These are phyloP conservation scores for Apocheima hispidaria DNA, from an alignment of 2,888 invertebrate genomes.

Conservation along the genomic window DNA sequence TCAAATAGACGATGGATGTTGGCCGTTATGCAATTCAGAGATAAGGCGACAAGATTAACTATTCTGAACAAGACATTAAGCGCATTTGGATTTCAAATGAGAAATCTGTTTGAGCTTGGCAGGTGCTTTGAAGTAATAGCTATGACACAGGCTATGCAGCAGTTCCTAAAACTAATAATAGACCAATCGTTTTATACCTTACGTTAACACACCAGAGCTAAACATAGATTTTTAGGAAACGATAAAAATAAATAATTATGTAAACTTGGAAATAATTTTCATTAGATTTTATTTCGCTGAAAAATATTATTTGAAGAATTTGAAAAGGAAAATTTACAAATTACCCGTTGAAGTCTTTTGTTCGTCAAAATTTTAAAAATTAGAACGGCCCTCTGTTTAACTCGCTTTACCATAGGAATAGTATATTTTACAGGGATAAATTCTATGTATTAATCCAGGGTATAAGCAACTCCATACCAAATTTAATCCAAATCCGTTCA, in stretches of 20 bases:
- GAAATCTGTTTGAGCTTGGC: constrained; percentile 27
- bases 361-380: background rate
- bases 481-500: too few relatives aligned
- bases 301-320: too few relatives aligned
- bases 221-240: background rate
- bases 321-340: too few relatives aligned
- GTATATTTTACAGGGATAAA: too few relatives aligned
- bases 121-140: constrained; percentile 28
- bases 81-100: constrained; percentile 31
- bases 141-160: background rate
- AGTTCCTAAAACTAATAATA: background rate
- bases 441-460: too few relatives aligned
- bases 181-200: background rate
- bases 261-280: too few relatives aligned
- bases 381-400: background rate
- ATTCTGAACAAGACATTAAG: constrained; percentile 30
- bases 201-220: background rate
- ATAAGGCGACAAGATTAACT: constrained; percentile 35
- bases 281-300: too few relatives aligned
- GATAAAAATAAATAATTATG: background rate
- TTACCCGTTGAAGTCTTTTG: constrained; percentile 35
- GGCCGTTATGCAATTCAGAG: constrained; percentile 27
- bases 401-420: too few relatives aligned
- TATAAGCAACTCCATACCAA: too few relatives aligned
- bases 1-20: constrained; percentile 30